Evolutionary conservation across 2,888 invertebrate species (phyloP).

Genomic region (Brenthis hecate): DNA sequence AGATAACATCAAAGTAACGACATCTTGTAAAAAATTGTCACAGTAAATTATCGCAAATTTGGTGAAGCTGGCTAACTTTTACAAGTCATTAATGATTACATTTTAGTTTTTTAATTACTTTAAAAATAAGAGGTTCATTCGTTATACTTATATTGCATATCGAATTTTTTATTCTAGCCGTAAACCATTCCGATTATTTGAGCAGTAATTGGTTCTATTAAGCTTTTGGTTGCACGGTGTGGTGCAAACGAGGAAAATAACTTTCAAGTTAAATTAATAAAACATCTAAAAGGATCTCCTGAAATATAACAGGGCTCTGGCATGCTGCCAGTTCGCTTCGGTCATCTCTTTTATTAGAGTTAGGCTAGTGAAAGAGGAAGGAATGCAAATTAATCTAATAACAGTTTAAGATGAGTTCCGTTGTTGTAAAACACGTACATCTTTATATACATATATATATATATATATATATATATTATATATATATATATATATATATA

Average conservation of each 20-base stretch:
- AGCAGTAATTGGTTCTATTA: not conserved
- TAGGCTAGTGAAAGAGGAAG: slow-evolving; percentile 42
- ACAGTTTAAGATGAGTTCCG: slow-evolving; percentile 11
- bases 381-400: slow-evolving; percentile 45
- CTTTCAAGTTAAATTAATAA: slow-evolving; percentile 76
- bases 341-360: slow-evolving; percentile 53
- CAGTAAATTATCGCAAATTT: too few relatives aligned
- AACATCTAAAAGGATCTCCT: slow-evolving; percentile 75
- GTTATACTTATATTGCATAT: too few relatives aligned
- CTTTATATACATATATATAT: too few relatives aligned
- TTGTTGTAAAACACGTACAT: slow-evolving; percentile 4
- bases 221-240: slow-evolving; percentile 13
- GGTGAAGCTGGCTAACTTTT: too few relatives aligned
- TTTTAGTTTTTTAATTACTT: not conserved
- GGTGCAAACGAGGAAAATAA: slow-evolving; percentile 53
- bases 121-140: not conserved
- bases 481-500: too few relatives aligned
- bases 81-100: not conserved
- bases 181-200: too few relatives aligned
- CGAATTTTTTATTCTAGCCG: too few relatives aligned
- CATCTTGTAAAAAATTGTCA: too few relatives aligned
- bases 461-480: too few relatives aligned
- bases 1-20: too few relatives aligned
- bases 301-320: slow-evolving; percentile 69
- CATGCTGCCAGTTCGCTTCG: slow-evolving; percentile 60